Base-by-base conservation (phyloP, 2,888 invertebrate species). In the Coenonympha glycerion region DNA sequence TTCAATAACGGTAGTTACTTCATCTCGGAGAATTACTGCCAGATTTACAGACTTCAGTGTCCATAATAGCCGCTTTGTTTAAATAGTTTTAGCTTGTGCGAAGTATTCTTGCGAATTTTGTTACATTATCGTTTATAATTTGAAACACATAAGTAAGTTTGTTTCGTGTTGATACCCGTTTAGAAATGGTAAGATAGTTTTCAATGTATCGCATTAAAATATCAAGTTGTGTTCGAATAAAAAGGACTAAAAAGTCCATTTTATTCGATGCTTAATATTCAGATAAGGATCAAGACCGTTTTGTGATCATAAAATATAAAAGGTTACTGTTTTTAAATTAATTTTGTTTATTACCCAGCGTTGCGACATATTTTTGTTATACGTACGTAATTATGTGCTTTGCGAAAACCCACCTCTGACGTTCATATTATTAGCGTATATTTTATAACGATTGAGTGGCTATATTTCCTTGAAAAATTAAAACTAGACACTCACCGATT, bases 391-490 rank as follows among this genome's bases (percentile, higher is more conserved):
- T 47, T 13, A 52, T 58, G 49, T 66, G 82, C 83, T 81, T 63
- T 75, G 84, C 84, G 81, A 77, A 73, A 44, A 76, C 70, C 63
- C 63, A 65, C 66, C 65, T 69, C 26, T 69, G 55, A 65, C 56
- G 58, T 63, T 66, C 68, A 71, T 68, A 63, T 69, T 66, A 76
- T 79, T 77, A 75, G 67, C 70, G 63, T 69, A 61, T 68, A 69
- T 69, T 71, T 72, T 72, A 69, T 76, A 72, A 80, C 77, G 62
- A 57, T 64, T 76, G 68, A 74, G 78, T 73, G 73, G 76, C 73
- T 79, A 76, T 79, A 79, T 79, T 84, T 82, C 84, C 83, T 80
- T 81, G 79, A 78, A 76, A 76, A 64, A 68, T 65, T 81, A 81
- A 85, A 81, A 82, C 83, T 79, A 69, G 70, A 75, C 79, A 76